Base-by-base conservation (phyloP, 1,140 invertebrate genomes). In the Limonius californicus region DNA sequence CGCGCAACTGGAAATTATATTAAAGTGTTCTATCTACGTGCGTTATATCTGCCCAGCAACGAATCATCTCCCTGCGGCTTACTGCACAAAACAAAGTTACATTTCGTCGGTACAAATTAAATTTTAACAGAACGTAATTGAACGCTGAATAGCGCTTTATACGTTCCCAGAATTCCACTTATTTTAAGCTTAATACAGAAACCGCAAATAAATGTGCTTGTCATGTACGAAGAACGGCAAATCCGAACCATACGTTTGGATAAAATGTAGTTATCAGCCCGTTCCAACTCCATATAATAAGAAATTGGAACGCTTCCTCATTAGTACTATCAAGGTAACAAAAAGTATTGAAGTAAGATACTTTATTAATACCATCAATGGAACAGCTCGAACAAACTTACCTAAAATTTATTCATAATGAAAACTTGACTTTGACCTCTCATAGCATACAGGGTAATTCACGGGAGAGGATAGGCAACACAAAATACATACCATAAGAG, bases 91-190 rank as follows among this genome's bases (percentile, higher is more conserved):
- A 74, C 72, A 74, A 74, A 74, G 72, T 74, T 74, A 74, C 71
- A 70, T 72, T 73, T 74, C 72, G 71, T 72, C 72, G 65, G 70
- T 63, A 70, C 72, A 74, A 74, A 74, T 74, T 74, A 74, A 74
- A 74, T 74, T 74, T 74, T 74, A 74, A 74, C 72, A 67, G 71
- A 72, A 73, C 71, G 72, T 73, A 74, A 74, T 74, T 74, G 72
- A 74, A 74, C 68, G 69, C 70, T 63, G 67, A 68, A 70, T 69
- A 57, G 57, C 69, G 68, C 64, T 68, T 63, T 66, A 69, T 69
- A 69, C 68, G 66, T 62, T 65, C 63, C 58, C 62, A 56, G 62
- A 68, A 72, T 71, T 68, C 69, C 69, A 70, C 71, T 71, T 71
- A 74, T 72, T 74, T 73, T 65, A 70, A 64, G 70, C 68, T 71